Evolutionary conservation across 2,113 vertebrate genomes (phyloP).

Genomic region (Panurus biarmicus): DNA sequence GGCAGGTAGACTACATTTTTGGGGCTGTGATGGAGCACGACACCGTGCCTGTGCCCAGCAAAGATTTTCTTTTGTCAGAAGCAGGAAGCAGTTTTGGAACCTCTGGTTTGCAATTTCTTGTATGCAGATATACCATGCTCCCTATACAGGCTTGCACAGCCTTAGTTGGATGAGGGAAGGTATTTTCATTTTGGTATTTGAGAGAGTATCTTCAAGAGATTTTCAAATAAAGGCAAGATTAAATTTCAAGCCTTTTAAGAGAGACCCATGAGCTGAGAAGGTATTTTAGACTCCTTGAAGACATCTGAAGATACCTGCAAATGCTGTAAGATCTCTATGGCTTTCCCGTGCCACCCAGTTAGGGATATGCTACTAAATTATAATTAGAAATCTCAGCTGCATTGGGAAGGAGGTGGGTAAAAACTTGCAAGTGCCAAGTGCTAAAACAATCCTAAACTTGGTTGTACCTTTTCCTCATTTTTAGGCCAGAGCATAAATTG

Average conservation of each 20-base stretch:
- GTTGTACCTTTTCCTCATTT: neutral
- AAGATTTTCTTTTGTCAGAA: neutral
- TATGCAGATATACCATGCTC: neutral
- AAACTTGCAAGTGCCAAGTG: neutral
- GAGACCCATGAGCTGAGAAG: neutral
- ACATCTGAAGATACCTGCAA: neutral
- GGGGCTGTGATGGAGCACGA: neutral
- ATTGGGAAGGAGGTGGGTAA: neutral
- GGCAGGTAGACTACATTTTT: neutral
- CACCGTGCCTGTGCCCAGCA: neutral
- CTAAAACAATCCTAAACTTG: neutral
- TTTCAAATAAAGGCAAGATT: neutral
- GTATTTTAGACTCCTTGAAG: neutral
- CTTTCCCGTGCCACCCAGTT: neutral
- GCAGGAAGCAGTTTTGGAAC: neutral
- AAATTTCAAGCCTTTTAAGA: neutral
- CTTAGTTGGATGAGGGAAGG: neutral
- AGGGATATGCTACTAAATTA: neutral
- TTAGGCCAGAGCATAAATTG: neutral
- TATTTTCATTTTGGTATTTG: neutral
- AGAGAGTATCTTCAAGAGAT: neutral
- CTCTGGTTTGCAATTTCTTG: neutral
- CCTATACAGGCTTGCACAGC: neutral
- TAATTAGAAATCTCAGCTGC: neutral
- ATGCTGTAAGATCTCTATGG: neutral